These are phyloP conservation scores for Ostrea edulis DNA, from an alignment of 1,140 invertebrate species.

Conservation along the genomic window DNA sequence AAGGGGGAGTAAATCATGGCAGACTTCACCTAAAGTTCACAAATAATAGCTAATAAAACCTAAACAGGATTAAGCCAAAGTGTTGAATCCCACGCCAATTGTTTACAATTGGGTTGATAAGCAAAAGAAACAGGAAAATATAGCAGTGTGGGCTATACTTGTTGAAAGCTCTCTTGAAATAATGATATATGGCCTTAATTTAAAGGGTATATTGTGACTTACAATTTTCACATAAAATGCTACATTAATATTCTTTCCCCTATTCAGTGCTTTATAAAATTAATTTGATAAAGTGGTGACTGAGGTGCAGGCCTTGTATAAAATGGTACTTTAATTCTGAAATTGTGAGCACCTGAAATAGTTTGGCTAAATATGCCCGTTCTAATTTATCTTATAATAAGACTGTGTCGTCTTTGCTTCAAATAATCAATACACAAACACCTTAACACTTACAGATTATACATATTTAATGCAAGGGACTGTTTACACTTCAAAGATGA, in stretches of 20 bases:
- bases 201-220: background rate
- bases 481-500: constrained; percentile 20
- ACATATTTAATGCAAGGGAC: constrained; percentile 16
- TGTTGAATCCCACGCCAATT: constrained; percentile 1
- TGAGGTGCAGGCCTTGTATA: too few relatives aligned
- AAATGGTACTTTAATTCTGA: too few relatives aligned
- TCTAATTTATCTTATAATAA: too few relatives aligned
- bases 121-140: background rate
- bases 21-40: background rate
- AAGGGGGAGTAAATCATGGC: background rate
- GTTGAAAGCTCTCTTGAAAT: background rate
- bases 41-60: background rate
- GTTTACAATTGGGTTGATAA: constrained; percentile 3
- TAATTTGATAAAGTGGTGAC: too few relatives aligned
- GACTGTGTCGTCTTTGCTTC: background rate
- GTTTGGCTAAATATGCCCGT: too few relatives aligned
- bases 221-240: constrained; percentile 14
- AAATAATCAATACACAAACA: constrained; percentile 20
- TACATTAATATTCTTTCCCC: background rate
- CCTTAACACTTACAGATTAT: background rate
- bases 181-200: background rate
- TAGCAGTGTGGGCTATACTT: background rate
- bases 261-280: too few relatives aligned
- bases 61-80: background rate
- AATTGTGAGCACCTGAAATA: too few relatives aligned